A percentile compares a stretch with the other conserved stretches of the same genome.
Conservation (phyloP, 2,113 vertebrate species). For the Myrmecobius fasciatus region DNA sequence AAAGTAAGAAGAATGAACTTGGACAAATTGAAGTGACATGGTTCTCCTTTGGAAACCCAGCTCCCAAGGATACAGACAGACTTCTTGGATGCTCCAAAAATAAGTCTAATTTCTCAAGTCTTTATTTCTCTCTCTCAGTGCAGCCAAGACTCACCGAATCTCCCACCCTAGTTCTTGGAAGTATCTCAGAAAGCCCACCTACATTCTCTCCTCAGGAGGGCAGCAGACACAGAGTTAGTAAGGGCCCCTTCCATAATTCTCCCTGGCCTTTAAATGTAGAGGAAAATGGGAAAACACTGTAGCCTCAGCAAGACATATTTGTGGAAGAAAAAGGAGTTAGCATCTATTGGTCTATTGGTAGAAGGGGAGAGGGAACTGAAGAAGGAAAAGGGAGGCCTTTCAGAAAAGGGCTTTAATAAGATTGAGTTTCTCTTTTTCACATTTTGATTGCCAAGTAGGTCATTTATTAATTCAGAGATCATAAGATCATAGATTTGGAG, state of each 20-base stretch:
- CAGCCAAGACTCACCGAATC: background rate
- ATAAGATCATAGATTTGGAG: conserved; percentile 60
- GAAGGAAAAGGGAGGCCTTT: background rate
- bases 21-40: background rate
- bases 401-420: background rate
- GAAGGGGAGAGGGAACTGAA: background rate
- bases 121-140: background rate
- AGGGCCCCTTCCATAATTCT: background rate
- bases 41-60: background rate
- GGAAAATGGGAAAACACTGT: background rate
- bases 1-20: background rate
- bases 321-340: background rate
- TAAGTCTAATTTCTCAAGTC: background rate
- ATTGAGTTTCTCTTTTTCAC: fast-evolving
- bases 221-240: background rate
- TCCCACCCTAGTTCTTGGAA: background rate
- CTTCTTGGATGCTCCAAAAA: background rate
- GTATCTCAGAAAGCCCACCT: background rate
- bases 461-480: conserved; percentile 40
- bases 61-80: background rate
- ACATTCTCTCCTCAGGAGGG: background rate
- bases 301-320: no score
- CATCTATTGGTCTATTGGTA: background rate
- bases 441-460: background rate
- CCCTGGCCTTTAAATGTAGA: background rate